Conservation (phyloP, 2,113 vertebrate genomes). For the Dromaius novaehollandiae region DNA sequence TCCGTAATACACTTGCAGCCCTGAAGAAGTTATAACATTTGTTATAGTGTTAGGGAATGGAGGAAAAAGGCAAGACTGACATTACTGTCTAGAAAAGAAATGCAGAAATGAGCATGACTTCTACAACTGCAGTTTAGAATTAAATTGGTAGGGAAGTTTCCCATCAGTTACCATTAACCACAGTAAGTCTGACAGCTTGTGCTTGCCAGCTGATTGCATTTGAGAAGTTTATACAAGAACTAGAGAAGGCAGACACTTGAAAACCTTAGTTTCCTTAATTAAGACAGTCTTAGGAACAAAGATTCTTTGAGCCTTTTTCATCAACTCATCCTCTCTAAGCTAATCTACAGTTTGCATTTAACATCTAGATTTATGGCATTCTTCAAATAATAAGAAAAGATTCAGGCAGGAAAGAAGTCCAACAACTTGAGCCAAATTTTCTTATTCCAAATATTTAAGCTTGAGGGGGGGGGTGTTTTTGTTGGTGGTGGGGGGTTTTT, state of each 20-base stretch:
- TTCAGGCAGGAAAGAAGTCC: background rate
- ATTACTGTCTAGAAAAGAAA: background rate
- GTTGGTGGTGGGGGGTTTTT: background rate
- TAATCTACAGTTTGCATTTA: background rate
- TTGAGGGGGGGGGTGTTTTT: background rate
- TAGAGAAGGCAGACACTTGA: background rate
- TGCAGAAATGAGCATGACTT: background rate
- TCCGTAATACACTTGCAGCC: background rate
- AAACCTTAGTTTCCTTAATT: background rate
- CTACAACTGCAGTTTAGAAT: background rate
- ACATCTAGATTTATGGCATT: background rate
- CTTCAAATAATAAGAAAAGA: background rate
- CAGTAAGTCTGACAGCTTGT: background rate
- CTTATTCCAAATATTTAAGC: background rate
- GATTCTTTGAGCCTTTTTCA: background rate
- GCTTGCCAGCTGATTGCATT: background rate
- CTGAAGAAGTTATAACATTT: background rate
- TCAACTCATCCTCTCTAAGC: background rate
- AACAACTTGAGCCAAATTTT: background rate
- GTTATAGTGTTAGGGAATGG: background rate
- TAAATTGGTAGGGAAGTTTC: conserved; percentile 21
- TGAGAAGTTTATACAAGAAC: background rate
- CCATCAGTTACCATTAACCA: conserved; percentile 67
- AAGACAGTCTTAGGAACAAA: background rate
- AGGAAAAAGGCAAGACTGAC: background rate